Evolutionary conservation across 2,113 vertebrate species (phyloP).

Genomic region (Litocranius walleri): DNA sequence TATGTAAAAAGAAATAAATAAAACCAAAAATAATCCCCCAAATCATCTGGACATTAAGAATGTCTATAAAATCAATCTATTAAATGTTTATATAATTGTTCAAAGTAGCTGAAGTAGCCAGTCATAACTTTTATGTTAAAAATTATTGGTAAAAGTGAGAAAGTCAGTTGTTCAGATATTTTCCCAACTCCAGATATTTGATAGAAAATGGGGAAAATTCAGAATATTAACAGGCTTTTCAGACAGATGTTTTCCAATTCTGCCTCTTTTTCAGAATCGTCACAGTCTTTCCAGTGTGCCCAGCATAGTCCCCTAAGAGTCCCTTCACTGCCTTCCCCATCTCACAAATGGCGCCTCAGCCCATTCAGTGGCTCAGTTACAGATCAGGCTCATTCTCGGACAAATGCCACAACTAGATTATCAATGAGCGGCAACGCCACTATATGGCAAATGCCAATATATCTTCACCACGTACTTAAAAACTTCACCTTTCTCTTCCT

Average conservation of each 20-base stretch:
- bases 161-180: neutral
- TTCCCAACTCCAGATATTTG: neutral
- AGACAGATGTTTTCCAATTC: neutral
- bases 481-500: neutral
- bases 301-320: neutral
- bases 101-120: neutral
- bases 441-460: neutral
- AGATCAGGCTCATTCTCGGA: neutral
- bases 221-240: neutral
- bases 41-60: neutral
- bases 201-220: neutral
- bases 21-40: neutral
- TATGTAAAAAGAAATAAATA: neutral
- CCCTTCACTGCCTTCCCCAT: neutral
- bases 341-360: neutral
- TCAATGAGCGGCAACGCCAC: neutral
- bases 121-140: neutral
- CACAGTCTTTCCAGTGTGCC: neutral
- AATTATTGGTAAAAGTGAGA: neutral
- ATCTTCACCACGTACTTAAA: neutral
- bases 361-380: neutral
- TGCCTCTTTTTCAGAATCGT: neutral
- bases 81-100: neutral
- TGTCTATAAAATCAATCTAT: neutral
- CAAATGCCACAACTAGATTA: neutral